phyloP scores from a whole-genome alignment of 1,140 invertebrate genomes.

The Rhopalosiphum padi region DNA sequence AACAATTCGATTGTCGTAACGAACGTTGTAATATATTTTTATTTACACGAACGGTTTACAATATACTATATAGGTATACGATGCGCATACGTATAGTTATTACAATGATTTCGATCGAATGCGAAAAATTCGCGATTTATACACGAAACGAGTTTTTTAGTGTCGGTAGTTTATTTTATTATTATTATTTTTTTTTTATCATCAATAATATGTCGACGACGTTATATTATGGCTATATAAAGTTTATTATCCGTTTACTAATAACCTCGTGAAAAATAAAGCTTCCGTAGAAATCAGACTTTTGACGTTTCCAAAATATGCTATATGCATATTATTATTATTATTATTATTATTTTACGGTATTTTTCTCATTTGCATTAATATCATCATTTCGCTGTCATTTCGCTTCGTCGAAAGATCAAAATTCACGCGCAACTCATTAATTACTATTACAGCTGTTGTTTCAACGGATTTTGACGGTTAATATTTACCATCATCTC shows the following conservation, averaged over 20 bases:
- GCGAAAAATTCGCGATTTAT: not conserved
- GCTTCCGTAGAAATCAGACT: not conserved
- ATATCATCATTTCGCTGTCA: not conserved
- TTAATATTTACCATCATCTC: not conserved
- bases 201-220: not conserved
- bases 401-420: not conserved
- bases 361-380: not conserved
- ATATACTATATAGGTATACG: not conserved
- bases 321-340: not conserved
- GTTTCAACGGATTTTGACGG: not conserved
- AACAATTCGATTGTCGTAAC: constrained; percentile 6
- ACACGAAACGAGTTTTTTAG: not conserved
- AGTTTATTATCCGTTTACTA: not conserved
- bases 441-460: not conserved
- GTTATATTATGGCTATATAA: not conserved
- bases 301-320: not conserved
- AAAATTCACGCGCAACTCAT: not conserved
- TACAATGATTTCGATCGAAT: constrained; percentile 4
- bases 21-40: constrained; percentile 13
- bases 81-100: not conserved
- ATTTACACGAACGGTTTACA: not conserved
- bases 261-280: not conserved
- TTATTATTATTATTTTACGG: not conserved
- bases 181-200: not conserved
- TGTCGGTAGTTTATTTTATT: not conserved